These are phyloP conservation scores for Mus caroli DNA, from an alignment of 2,797 vertebrate species.

Conservation along the genomic window DNA sequence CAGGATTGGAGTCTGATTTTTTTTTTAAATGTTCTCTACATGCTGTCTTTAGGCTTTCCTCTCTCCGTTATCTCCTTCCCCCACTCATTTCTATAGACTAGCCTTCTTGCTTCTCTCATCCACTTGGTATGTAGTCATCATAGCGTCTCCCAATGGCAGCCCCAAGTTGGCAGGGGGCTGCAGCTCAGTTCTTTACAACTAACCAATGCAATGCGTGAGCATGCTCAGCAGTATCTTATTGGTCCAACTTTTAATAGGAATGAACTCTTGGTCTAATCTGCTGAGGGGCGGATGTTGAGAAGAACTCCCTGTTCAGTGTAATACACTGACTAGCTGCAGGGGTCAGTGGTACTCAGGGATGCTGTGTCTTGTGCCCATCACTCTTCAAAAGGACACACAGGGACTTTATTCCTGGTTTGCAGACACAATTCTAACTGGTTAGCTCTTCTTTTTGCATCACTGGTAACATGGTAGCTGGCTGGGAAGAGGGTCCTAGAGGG, in stretches of 20 bases:
- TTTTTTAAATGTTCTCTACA: too few species aligned
- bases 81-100: background rate
- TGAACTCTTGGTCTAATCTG: background rate
- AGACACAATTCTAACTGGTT: background rate
- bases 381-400: background rate
- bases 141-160: background rate
- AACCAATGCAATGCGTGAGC: background rate
- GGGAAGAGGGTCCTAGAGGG: background rate
- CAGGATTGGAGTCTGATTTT: background rate
- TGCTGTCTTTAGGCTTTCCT: background rate
- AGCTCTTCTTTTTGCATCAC: constrained; percentile 18
- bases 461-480: background rate
- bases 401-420: background rate
- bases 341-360: background rate
- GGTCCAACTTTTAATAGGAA: background rate
- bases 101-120: background rate
- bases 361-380: background rate
- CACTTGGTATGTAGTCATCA: background rate
- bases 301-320: background rate
- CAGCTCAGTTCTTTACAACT: background rate
- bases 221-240: background rate
- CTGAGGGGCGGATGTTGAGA: background rate
- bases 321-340: background rate
- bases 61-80: background rate
- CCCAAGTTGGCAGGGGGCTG: background rate